phyloP scores from a whole-genome alignment of 2,888 invertebrate genomes.

The Caenorhabditis angaria region DNA sequence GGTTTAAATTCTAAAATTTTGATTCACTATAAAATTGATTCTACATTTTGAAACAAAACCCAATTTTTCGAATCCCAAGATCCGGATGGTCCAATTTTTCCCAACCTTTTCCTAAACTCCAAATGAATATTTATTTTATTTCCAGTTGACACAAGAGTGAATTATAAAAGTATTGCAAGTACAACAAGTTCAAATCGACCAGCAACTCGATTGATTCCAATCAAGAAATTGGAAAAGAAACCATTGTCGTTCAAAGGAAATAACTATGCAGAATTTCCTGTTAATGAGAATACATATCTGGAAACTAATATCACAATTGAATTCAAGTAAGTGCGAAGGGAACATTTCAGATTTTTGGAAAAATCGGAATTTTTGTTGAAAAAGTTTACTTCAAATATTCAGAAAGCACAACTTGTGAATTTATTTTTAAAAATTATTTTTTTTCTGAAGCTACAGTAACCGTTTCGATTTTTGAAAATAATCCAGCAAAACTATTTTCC shows the following conservation, averaged over 20 bases:
- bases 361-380: neutral
- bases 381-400: no score
- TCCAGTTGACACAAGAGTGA: slow-evolving; percentile 4
- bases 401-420: no score
- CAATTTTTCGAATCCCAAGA: neutral
- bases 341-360: neutral
- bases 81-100: neutral
- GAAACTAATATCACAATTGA: slow-evolving; percentile 57
- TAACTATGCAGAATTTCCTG: slow-evolving; percentile 52
- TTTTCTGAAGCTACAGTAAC: no score
- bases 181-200: neutral
- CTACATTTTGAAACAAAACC: no score
- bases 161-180: neutral
- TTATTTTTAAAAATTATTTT: no score
- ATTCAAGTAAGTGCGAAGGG: slow-evolving; percentile 42
- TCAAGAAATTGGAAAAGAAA: neutral
- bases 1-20: no score
- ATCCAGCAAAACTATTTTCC: slow-evolving; percentile 9
- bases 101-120: neutral
- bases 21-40: no score
- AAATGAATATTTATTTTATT: neutral
- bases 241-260: slow-evolving; percentile 32
- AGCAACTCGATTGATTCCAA: neutral
- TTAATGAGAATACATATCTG: slow-evolving; percentile 48
- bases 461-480: neutral